These are phyloP conservation scores for Megaustenia siamemsis DNA, from an alignment of 2,888 invertebrate species.

Conservation along the genomic window DNA sequence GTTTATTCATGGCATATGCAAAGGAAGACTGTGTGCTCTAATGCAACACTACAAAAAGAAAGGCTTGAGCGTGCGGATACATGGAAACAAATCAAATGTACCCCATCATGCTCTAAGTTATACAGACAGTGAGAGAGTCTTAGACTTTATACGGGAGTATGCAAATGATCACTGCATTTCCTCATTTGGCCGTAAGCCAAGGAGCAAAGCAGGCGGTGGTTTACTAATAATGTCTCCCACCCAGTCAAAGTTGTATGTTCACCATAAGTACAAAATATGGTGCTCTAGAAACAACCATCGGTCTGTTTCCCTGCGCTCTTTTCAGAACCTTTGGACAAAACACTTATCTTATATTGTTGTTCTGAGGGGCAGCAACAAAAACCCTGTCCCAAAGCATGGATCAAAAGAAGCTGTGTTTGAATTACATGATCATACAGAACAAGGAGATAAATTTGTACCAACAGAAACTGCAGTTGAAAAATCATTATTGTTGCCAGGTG, in stretches of 20 bases:
- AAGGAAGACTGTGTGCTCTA: conserved; percentile 41
- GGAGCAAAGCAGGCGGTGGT: conserved; percentile 38
- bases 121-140: conserved; percentile 30
- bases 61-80: conserved; percentile 35
- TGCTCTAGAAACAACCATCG: conserved; percentile 25
- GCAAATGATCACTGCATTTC: conserved; percentile 39
- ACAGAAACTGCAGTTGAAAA: background rate
- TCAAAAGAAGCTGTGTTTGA: background rate
- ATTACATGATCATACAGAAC: background rate
- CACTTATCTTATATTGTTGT: conserved; percentile 47
- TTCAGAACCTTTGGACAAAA: conserved; percentile 46
- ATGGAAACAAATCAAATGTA: conserved; percentile 36
- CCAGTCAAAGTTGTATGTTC: conserved; percentile 40
- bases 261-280: conserved; percentile 37
- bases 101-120: conserved; percentile 41
- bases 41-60: conserved; percentile 43
- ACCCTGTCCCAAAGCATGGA: conserved; percentile 17
- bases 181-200: conserved; percentile 33
- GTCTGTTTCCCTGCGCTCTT: conserved; percentile 40
- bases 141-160: conserved; percentile 38
- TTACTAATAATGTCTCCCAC: conserved; percentile 32
- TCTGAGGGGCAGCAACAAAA: conserved; percentile 48
- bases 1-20: conserved; percentile 50
- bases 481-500: background rate
- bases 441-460: background rate